Base-by-base conservation (phyloP, 2,888 invertebrate species). In the Notocelia uddmanniana region DNA sequence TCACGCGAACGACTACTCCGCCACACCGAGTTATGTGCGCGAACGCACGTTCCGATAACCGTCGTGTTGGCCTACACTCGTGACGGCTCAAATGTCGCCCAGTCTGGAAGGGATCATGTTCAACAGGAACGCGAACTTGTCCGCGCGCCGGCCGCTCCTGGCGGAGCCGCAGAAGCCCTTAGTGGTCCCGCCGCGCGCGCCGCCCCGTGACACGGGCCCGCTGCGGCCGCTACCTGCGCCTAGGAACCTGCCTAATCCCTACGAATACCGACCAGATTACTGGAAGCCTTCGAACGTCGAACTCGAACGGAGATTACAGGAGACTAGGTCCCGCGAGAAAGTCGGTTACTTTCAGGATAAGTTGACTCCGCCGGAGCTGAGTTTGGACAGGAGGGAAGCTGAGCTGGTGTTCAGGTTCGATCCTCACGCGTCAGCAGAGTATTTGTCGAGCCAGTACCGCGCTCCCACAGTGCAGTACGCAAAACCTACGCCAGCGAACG, bases 61-160 rank as follows among this genome's bases (percentile, higher is more conserved):
- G 75, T 77, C 79, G 81, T 80, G 74, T 81, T 78, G 81, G 85
- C 79, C 78, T 54, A 64, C 64, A 80, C 73, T 89, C 81, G 88
- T 92, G 90, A 92, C 91, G 85, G 91, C 85, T 85, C 92, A 83
- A 89, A 93, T 93, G 93, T 92, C 93, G 89, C 93, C 93, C 80
- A 93, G 93, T 75, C 84, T 93, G 80, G 93, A 93, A 85, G 93
- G 90, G 80, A 91, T 89, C 85, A 93, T 93, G 93, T 93, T 93
- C 82, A 93, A 93, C 85, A 89, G 93, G 89, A 91, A 87, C 85
- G 85, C 90, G 78, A 91, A 90, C 82, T 85, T 93, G 85, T 93
- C 93, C 76, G 90, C 91, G 83, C 90, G 93, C 75, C 90, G 92
- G 82, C 93, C 93, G 82, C 84, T 93, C 84, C 87, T 93, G 81